Conservation (phyloP, 2,888 invertebrate species). For the Oligia fasciuncula region DNA sequence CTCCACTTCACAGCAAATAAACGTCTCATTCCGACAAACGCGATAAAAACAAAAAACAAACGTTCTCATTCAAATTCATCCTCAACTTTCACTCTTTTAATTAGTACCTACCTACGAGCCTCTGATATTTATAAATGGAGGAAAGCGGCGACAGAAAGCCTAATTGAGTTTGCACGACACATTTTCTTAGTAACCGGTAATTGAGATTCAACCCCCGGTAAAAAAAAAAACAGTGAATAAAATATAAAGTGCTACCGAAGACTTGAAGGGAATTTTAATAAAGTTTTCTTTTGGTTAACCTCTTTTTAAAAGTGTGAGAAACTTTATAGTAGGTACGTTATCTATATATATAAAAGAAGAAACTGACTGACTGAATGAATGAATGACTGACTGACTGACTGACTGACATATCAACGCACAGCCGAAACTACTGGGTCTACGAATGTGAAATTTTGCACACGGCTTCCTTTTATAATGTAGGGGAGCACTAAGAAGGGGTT, state of each 20-base stretch:
- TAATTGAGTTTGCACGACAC: conserved; percentile 67
- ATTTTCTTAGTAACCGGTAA: conserved; percentile 65
- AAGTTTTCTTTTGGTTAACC: conserved; percentile 60
- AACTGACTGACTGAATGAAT: no score
- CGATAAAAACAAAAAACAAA: conserved; percentile 19
- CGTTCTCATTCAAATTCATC: conserved; percentile 41
- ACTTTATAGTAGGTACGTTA: conserved; percentile 20
- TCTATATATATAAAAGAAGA: no score
- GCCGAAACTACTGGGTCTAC: no score
- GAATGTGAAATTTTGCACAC: no score
- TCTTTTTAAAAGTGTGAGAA: conserved; percentile 43
- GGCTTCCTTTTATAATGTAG: no score
- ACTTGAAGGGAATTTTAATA: conserved; percentile 58
- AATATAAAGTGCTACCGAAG: conserved; percentile 56
- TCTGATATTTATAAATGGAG: conserved; percentile 50
- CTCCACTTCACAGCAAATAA: conserved; percentile 17
- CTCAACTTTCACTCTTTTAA: conserved; percentile 52
- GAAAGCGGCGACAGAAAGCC: conserved; percentile 43
- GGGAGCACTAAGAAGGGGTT: no score
- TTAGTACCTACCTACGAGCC: conserved; percentile 39
- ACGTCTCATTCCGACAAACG: conserved; percentile 1
- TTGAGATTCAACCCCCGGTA: conserved; percentile 61
- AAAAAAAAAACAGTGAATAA: conserved; percentile 61
- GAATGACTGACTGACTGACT: no score
- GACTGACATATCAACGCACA: no score